Conservation (phyloP, 2,113 vertebrate species). For the Coregonus clupeaformis region DNA sequence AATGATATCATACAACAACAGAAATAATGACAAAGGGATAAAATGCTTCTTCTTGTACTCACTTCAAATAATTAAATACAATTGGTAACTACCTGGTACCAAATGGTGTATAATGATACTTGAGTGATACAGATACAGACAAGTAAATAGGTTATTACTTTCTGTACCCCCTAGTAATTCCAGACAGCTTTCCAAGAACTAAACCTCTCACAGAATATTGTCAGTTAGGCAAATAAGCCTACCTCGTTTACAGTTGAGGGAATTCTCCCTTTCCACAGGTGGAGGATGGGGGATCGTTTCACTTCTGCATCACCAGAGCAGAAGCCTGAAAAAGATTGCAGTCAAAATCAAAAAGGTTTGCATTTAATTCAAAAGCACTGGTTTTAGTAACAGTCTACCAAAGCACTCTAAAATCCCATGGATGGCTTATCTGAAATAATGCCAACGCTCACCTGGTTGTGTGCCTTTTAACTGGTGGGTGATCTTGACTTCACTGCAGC, state of each 20-base stretch:
- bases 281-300: constrained; percentile 52
- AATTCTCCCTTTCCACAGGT: constrained; percentile 57
- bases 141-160: no score
- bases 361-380: neutral
- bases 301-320: constrained; percentile 24
- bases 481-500: neutral
- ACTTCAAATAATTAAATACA: no score
- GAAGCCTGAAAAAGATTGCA: constrained; percentile 19
- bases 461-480: neutral
- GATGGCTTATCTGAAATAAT: no score
- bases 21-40: no score
- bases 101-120: neutral
- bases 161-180: neutral
- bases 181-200: neutral
- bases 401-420: neutral
- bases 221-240: neutral
- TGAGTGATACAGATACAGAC: neutral
- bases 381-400: neutral
- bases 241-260: neutral
- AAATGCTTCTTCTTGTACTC: no score
- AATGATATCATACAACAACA: no score
- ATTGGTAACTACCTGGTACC: neutral
- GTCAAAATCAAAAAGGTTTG: neutral
- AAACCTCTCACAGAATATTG: no score
- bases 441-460: neutral